Conservation (phyloP, 2,888 invertebrate genomes). For the Ptychoptera contaminata region DNA sequence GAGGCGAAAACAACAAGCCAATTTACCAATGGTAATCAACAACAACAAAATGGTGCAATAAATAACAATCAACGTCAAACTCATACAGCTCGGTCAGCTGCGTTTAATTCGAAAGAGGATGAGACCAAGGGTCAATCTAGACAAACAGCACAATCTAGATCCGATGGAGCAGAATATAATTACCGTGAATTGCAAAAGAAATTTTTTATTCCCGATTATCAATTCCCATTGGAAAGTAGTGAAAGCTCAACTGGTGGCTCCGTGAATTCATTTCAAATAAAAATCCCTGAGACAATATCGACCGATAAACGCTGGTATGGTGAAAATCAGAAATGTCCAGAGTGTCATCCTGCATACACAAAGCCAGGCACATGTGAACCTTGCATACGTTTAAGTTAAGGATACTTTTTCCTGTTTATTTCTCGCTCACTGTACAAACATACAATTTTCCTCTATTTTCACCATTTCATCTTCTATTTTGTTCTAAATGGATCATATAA, state of each 20-base stretch:
- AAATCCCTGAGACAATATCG: constrained; percentile 32
- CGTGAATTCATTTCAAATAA: constrained; percentile 43
- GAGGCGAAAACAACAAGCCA: not conserved
- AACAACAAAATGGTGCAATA: not conserved
- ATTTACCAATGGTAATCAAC: constrained; percentile 6
- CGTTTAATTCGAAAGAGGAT: not conserved
- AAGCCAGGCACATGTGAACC: constrained; percentile 47
- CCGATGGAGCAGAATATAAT: constrained; percentile 14
- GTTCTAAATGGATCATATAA: too few relatives aligned
- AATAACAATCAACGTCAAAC: not conserved
- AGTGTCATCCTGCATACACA: constrained; percentile 46
- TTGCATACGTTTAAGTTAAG: constrained; percentile 35
- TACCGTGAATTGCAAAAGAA: constrained; percentile 41
- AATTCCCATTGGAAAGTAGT: constrained; percentile 38
- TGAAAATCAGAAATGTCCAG: constrained; percentile 43
- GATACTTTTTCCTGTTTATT: not conserved
- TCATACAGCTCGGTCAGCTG: constrained; percentile 16
- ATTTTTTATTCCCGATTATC: constrained; percentile 43
- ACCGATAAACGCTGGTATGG: constrained; percentile 31
- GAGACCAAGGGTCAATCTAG: not conserved
- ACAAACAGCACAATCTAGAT: constrained; percentile 7
- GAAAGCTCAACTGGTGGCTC: constrained; percentile 39
- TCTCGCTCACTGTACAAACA: too few relatives aligned
- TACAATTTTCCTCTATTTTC: too few relatives aligned
- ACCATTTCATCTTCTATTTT: too few relatives aligned